Base-by-base conservation (phyloP, 2,888 invertebrate species). In the Eretmocerus hayati region DNA sequence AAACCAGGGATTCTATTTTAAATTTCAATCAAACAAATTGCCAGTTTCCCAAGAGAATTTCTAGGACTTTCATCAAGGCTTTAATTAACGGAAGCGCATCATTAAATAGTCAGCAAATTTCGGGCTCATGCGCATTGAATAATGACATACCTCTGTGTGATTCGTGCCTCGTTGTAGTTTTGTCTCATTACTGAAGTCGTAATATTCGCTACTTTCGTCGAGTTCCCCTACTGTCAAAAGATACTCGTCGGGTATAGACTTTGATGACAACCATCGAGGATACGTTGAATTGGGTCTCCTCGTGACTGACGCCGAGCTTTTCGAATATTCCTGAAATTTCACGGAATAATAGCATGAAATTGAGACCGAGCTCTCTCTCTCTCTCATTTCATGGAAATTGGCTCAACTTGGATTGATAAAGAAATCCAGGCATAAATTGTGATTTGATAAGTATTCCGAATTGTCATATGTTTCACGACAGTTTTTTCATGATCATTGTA, bases 221-320 rank as follows among this genome's bases (percentile, higher is more conserved):
- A 49, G 30, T 33, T 49, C 43, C 13, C 42, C 47, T 11, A 52
- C 53, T 19, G 54, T 41, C 39, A 49, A 15, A 41, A 89, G 77
- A 69, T 83, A 89, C 58, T 86, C 84, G 3, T 81, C 78, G 2
- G 89, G 88, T 56, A 90, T 89, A 67, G 84, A 80, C 66, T 89
- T 90, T 2, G 87, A 80, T 3, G 77, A 75, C 1, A 75, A 77
- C 42, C 83, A 77, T 54, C 70, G 60, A 15, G 65, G 67, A 23
- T 61, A 64, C 16, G 63, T 59, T 16, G 62, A 60, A 52, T 61
- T 68, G n/a, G 64, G 62, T 4, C 56, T 46, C 38, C 58, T 52
- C 32, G 64, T 64, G 39, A 63, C 64, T 13, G 56, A 58, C 1
- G 60, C 63, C 23, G 62, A 60, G 33, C 58, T 59, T 42, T 58